These are phyloP conservation scores for Tridacna crocea DNA, from an alignment of 2,888 invertebrate species.

Conservation along the genomic window DNA sequence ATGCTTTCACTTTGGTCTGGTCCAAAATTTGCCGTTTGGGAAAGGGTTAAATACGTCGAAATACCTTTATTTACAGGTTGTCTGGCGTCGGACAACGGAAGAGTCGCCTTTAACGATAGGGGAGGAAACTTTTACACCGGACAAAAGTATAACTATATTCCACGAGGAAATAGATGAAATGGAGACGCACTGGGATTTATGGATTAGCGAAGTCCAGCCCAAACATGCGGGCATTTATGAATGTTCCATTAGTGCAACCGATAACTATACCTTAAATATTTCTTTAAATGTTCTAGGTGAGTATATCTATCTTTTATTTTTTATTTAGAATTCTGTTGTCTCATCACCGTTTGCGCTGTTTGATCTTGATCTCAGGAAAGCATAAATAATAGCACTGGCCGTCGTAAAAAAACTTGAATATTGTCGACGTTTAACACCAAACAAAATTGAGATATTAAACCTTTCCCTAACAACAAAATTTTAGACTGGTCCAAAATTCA, in stretches of 20 bases:
- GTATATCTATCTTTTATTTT: background rate
- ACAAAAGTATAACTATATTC: constrained; percentile 52
- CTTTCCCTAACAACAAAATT: no score
- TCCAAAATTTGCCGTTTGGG: no score
- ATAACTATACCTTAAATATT: constrained; percentile 56
- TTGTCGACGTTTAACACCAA: no score
- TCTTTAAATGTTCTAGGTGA: constrained; percentile 16
- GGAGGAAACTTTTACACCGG: constrained; percentile 51
- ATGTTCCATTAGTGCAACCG: constrained; percentile 63
- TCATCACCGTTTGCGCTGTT: background rate
- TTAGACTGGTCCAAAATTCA: no score
- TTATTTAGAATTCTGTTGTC: background rate
- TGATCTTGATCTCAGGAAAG: background rate
- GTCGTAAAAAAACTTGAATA: no score
- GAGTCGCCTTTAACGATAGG: constrained; percentile 61
- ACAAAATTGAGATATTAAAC: no score
- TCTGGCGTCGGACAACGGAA: constrained; percentile 58
- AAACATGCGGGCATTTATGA: constrained; percentile 63
- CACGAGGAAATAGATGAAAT: constrained; percentile 32
- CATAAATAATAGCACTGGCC: no score
- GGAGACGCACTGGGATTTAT: constrained; percentile 56
- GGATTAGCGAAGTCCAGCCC: constrained; percentile 54
- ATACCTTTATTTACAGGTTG: constrained; percentile 51
- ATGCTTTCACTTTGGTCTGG: no score
- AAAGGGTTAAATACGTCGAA: background rate